Conservation (phyloP, 2,797 vertebrate species). For the Eleutherodactylus coqui region DNA sequence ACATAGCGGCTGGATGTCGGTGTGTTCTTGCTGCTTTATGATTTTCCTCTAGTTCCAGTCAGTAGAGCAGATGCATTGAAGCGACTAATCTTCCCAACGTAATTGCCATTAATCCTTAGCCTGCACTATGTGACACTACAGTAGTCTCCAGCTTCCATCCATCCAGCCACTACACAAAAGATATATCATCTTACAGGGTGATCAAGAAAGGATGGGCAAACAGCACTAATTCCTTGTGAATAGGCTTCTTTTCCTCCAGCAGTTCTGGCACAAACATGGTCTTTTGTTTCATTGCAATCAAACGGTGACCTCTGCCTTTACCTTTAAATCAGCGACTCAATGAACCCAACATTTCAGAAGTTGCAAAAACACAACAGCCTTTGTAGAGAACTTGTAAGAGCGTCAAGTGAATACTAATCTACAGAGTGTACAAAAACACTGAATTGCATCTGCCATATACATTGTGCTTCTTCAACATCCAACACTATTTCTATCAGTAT, state of each 20-base stretch:
- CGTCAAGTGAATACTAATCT: neutral
- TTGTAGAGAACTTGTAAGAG: neutral
- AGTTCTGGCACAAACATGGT: neutral
- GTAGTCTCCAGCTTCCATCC: neutral
- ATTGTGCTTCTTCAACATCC: neutral
- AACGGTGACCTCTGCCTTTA: neutral
- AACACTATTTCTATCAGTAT: neutral
- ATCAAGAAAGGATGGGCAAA: neutral
- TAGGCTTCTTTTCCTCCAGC: neutral
- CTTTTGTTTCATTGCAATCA: neutral
- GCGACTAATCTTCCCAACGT: neutral
- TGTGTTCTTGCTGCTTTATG: neutral
- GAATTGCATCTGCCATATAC: no score
- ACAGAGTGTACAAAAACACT: neutral
- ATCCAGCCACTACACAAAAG: neutral
- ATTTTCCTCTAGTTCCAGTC: neutral
- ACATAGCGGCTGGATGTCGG: no score
- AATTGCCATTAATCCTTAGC: neutral
- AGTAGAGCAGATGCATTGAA: neutral
- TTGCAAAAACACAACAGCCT: neutral
- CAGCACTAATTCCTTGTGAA: constrained; percentile 6
- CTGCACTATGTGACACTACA: neutral
- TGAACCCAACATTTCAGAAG: neutral
- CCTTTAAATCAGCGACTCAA: neutral
- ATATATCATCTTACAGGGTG: neutral